Evolutionary conservation across 2,113 vertebrate genomes (phyloP).

Genomic region (Orientallactaga bullata): DNA sequence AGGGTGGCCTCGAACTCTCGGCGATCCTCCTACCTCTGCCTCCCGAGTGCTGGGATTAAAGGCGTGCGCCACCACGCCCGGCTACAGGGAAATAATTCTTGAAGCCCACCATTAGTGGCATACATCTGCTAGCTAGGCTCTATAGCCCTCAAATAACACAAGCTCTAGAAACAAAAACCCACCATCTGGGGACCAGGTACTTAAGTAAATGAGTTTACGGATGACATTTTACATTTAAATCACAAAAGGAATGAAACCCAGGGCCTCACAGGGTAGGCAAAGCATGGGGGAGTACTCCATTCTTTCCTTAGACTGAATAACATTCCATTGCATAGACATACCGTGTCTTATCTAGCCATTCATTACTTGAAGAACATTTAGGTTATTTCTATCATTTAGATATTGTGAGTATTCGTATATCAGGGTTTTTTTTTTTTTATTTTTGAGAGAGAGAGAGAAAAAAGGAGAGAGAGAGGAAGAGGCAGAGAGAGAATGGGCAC

Average conservation of each 20-base stretch:
- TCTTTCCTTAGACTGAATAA: background rate
- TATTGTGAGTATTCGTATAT: background rate
- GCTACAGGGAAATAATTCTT: background rate
- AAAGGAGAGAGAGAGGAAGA: too few species aligned
- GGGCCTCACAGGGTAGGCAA: background rate
- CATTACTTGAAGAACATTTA: background rate
- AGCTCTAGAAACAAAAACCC: background rate
- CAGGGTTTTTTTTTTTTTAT: background rate
- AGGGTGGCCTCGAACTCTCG: too few species aligned
- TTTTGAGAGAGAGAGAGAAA: too few species aligned
- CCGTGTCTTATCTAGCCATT: background rate
- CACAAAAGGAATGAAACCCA: background rate
- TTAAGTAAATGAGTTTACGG: background rate
- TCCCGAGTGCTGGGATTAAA: too few species aligned
- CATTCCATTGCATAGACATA: background rate
- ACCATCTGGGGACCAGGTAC: background rate
- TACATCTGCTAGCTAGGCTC: background rate
- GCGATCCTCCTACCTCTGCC: too few species aligned
- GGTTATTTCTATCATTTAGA: slow-evolving; percentile 1
- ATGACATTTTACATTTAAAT: background rate
- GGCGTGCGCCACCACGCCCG: too few species aligned
- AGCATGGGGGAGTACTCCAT: background rate
- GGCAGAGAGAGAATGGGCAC: too few species aligned
- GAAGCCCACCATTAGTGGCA: background rate
- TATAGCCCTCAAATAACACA: background rate